phyloP scores from a whole-genome alignment of 2,888 invertebrate species.

The Anthrax anthrax region DNA sequence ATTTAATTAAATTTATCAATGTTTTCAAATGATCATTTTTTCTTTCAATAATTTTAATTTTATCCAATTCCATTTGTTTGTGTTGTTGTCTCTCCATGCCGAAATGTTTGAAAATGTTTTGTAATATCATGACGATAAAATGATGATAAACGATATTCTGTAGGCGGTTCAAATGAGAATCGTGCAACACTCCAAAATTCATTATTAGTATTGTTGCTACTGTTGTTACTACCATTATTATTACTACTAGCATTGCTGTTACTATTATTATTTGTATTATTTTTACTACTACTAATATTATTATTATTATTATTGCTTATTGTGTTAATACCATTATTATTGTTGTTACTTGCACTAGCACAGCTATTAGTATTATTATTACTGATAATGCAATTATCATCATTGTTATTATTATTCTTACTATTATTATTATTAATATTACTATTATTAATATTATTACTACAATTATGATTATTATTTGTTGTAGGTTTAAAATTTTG shows the following conservation, averaged over 20 bases:
- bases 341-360: neutral
- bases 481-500: too few species aligned
- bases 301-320: neutral
- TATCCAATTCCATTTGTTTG: constrained; percentile 8
- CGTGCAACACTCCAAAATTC: constrained; percentile 11
- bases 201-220: constrained; percentile 1
- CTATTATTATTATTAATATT: neutral
- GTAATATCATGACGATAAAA: constrained; percentile 9
- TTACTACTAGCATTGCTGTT: constrained; percentile 1
- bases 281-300: neutral
- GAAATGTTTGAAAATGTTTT: constrained; percentile 10
- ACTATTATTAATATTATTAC: neutral
- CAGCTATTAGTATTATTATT: too few species aligned
- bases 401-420: neutral
- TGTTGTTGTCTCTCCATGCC: constrained; percentile 6
- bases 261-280: neutral
- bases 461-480: too few species aligned
- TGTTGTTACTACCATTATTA: constrained; percentile 1
- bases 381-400: neutral
- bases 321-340: neutral
- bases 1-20: too few species aligned
- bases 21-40: too few species aligned
- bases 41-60: too few species aligned
- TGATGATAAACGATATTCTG: constrained; percentile 7
- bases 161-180: constrained; percentile 10